Conservation (phyloP, 2,888 invertebrate genomes). For the Pollenia angustigena region DNA sequence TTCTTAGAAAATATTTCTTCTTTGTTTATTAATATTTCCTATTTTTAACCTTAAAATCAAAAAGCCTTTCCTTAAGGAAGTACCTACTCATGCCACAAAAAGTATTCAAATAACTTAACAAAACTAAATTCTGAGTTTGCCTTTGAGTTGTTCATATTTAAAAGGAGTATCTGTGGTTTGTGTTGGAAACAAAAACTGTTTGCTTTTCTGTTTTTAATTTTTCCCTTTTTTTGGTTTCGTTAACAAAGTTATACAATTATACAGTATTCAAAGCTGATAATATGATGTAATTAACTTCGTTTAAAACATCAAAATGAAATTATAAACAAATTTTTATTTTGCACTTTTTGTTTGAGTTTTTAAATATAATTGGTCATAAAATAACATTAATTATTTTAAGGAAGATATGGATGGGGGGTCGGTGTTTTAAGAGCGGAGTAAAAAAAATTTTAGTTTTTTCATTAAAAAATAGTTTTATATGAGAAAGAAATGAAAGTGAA, state of each 20-base stretch:
- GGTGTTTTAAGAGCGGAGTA: too few species aligned
- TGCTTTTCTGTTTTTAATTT: background rate
- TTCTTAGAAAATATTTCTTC: too few species aligned
- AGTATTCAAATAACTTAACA: background rate
- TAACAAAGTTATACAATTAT: constrained; percentile 16
- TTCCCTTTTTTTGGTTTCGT: constrained; percentile 4
- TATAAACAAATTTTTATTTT: background rate
- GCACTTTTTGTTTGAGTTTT: background rate
- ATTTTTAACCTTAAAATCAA: background rate
- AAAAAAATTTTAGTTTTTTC: too few species aligned
- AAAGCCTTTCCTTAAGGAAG: background rate
- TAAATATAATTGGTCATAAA: background rate
- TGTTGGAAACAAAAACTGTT: constrained; percentile 26
- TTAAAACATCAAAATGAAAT: background rate
- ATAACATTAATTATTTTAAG: too few species aligned
- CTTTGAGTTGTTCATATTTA: constrained; percentile 40
- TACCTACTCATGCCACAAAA: constrained; percentile 1
- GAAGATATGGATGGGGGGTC: too few species aligned
- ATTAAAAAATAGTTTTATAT: too few species aligned
- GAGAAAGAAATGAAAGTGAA: too few species aligned
- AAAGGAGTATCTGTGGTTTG: constrained; percentile 34
- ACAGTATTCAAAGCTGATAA: constrained; percentile 22
- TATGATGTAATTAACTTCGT: constrained; percentile 48
- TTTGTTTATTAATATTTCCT: too few species aligned
- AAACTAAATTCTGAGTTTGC: constrained; percentile 29